A percentile compares a stretch with the other conserved stretches of the same genome.
These are phyloP conservation scores for Caretta caretta DNA, from an alignment of 2,113 vertebrate genomes.

Conservation along the genomic window DNA sequence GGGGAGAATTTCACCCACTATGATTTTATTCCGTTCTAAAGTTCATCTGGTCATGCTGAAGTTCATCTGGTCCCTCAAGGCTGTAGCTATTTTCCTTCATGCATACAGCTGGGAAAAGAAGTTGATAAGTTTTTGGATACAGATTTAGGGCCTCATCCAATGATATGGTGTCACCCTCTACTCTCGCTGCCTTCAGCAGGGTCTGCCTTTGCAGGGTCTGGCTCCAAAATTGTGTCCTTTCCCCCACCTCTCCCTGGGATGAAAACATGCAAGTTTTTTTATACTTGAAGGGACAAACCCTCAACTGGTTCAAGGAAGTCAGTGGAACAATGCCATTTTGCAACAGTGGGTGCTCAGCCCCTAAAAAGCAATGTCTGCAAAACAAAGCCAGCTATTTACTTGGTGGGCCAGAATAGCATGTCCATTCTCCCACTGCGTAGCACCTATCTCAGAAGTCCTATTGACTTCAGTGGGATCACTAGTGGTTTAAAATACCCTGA, in stretches of 20 bases:
- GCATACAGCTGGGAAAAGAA: background rate
- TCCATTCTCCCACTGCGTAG: background rate
- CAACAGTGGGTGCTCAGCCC: background rate
- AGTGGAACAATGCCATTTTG: background rate
- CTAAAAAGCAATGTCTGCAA: background rate
- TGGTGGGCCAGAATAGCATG: fast-evolving
- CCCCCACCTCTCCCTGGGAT: too few relatives aligned
- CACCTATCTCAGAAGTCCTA: background rate
- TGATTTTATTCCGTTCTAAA: background rate
- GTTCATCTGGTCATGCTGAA: background rate
- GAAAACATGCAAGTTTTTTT: too few relatives aligned
- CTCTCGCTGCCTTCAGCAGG: background rate
- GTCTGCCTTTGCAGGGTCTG: too few relatives aligned
- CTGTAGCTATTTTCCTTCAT: background rate
- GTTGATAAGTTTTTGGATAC: background rate
- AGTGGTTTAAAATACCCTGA: background rate
- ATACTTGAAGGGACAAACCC: too few relatives aligned
- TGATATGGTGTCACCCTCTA: background rate
- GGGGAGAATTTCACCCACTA: background rate
- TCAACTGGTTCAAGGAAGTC: background rate
- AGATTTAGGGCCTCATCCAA: background rate
- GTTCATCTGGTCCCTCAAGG: background rate
- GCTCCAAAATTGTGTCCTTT: too few relatives aligned
- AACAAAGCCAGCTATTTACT: fast-evolving
- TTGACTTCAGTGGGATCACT: background rate